These are phyloP conservation scores for Pyrrhia umbra DNA, from an alignment of 2,888 invertebrate species.

Conservation along the genomic window DNA sequence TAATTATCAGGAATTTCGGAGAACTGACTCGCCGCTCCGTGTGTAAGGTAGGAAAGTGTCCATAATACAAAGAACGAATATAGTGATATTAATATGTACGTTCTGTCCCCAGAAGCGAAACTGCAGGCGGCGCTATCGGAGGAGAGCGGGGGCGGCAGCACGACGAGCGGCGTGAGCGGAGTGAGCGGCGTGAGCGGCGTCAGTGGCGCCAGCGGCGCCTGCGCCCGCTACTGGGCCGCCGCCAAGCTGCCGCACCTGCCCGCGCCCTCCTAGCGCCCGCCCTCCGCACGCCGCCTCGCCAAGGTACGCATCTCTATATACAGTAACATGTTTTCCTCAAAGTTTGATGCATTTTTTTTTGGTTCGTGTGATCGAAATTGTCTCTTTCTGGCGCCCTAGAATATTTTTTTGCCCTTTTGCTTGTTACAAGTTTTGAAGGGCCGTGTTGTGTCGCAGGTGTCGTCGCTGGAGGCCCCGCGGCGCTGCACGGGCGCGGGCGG, in stretches of 20 bases:
- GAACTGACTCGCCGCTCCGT: slow-evolving; percentile 10
- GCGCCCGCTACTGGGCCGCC: slow-evolving; percentile 79
- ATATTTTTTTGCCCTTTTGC: too few relatives aligned
- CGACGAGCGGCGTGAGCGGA: slow-evolving; percentile 69
- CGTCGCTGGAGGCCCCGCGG: slow-evolving; percentile 83
- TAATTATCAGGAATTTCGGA: slow-evolving; percentile 18
- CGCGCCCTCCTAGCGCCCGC: slow-evolving; percentile 89
- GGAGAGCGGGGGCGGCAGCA: slow-evolving; percentile 77
- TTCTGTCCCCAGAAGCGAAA: slow-evolving; percentile 81
- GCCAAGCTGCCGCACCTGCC: slow-evolving; percentile 89
- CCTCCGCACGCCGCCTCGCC: slow-evolving; percentile 84
- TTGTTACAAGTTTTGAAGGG: too few relatives aligned
- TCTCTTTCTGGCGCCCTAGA: too few relatives aligned
- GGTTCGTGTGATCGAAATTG: too few relatives aligned
- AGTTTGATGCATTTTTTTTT: too few relatives aligned
- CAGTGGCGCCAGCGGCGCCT: slow-evolving; percentile 61
- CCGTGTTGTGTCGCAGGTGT: slow-evolving; percentile 76
- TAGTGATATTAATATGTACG: slow-evolving; percentile 1
- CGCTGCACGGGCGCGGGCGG: slow-evolving; percentile 71
- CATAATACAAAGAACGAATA: background rate
- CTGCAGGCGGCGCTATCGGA: slow-evolving; percentile 86
- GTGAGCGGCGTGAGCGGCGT: slow-evolving; percentile 64
- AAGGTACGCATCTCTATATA: slow-evolving; percentile 72
- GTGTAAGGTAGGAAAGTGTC: slow-evolving; percentile 25
- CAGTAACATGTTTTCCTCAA: slow-evolving; percentile 19